Base-by-base conservation (phyloP, 2,113 vertebrate species). In the Triplophysa tibetana region DNA sequence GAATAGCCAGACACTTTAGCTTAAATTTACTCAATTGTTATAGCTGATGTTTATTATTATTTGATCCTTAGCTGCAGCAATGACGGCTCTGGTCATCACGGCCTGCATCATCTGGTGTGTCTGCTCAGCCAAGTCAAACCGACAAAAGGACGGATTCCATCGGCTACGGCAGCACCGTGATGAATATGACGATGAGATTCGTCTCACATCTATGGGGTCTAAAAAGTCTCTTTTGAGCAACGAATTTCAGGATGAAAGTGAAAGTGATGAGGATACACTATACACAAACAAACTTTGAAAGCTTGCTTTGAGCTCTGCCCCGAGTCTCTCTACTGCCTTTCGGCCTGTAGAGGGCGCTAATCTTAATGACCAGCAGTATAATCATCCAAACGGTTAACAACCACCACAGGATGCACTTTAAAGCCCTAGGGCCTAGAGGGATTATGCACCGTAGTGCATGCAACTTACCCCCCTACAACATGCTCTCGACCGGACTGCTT, bases 221-320 rank as follows among this genome's bases (percentile, higher is more conserved):
- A 99, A 99, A 88, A 99, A 99, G 80, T 97, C 96, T 9, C 95
- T 99, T 61, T 92, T 99, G 29, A 96, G 93, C 85, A 92, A 97
- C 0, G 97, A 99, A 78, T 99, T 99, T 89, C 97, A 98, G 92
- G 98, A 99, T n/a, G 98, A 99, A 84, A 98, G 96, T 0, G 98
- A 99, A 91, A 99, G 97, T 13, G 97, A 99, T 2, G 97, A 99
- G 81, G 98, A 99, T 85, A 98, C 98, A 0, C 80, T 99, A 21
- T 98, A 99, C 73, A 95, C 95, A 86, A 98, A 97, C 93, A 98
- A 99, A 90, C 95, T 97, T 85, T 97, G 92, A 96, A 63, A 80
- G 21, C 82, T 3, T 38, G 43, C 24, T 3, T n/a, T 9, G 50
- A 8, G 16, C 9, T 38, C 9, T 26, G 23, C 63, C 2, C 68